Evolutionary conservation across 2,113 vertebrate genomes (phyloP).

Genomic region (Vanacampus margaritifer): DNA sequence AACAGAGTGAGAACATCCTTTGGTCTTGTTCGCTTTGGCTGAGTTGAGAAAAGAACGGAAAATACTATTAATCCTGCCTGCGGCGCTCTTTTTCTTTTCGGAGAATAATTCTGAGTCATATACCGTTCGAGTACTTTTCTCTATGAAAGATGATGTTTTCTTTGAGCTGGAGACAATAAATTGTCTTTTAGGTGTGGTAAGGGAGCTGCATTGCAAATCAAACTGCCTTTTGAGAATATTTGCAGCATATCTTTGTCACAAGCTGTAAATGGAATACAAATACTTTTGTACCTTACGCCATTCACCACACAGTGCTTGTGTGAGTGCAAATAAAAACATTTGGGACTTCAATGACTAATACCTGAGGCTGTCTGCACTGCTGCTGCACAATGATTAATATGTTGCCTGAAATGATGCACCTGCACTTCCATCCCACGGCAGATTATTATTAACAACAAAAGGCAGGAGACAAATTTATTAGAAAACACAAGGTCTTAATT

Average conservation of each 20-base stretch:
- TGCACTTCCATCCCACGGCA: constrained; percentile 4
- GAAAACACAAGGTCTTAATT: constrained; percentile 33
- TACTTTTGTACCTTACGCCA: not conserved
- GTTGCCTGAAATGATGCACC: constrained; percentile 10
- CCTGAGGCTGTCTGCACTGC: constrained; percentile 2
- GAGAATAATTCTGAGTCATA: constrained; percentile 2
- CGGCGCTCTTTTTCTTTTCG: not conserved
- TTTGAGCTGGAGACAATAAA: constrained; percentile 1
- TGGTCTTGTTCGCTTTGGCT: not conserved
- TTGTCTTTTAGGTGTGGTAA: not conserved
- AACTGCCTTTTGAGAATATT: constrained; percentile 4
- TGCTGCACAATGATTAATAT: constrained; percentile 7
- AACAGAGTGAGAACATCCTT: not conserved
- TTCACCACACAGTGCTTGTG: not conserved
- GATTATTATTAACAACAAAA: constrained; percentile 12
- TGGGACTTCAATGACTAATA: not conserved
- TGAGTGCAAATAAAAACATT: constrained; percentile 8
- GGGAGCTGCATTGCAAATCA: not conserved
- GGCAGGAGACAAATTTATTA: constrained; percentile 29
- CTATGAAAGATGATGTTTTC: constrained; percentile 1
- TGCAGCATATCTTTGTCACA: not conserved
- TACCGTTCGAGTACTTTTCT: not conserved
- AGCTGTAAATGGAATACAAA: constrained; percentile 4
- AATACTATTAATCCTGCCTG: not conserved
- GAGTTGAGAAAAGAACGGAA: constrained; percentile 1